These are phyloP conservation scores for Euleptes europaea DNA, from an alignment of 2,113 vertebrate species.

Conservation along the genomic window DNA sequence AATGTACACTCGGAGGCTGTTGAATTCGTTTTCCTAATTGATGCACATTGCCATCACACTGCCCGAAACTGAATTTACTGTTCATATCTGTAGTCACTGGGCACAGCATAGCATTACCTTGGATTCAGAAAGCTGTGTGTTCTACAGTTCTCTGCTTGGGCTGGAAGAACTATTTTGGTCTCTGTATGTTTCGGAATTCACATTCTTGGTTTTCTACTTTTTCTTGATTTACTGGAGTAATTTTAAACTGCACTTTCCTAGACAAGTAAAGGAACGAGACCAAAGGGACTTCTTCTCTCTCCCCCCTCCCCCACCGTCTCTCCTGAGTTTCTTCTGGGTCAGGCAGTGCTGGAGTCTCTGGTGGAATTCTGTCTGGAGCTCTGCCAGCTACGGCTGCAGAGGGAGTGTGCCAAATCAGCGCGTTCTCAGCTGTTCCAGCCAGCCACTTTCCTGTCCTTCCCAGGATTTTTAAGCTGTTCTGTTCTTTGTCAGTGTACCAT, in stretches of 20 bases:
- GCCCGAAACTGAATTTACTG: neutral
- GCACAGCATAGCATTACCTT: neutral
- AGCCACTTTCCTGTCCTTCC: slow-evolving; percentile 2
- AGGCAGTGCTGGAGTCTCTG: neutral
- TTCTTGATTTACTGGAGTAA: neutral
- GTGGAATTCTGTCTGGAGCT: slow-evolving; percentile 13
- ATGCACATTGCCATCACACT: neutral
- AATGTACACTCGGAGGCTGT: neutral
- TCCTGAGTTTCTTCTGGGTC: slow-evolving; percentile 21
- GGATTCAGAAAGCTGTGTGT: neutral
- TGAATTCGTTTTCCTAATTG: neutral
- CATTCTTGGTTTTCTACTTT: neutral
- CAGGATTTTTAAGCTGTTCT: neutral
- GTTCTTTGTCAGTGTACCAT: neutral
- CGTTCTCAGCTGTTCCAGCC: slow-evolving; percentile 26
- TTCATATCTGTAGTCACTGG: neutral
- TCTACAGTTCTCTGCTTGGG: neutral
- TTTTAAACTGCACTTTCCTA: neutral
- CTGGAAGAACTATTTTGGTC: neutral
- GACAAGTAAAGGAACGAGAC: neutral
- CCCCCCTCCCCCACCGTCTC: slow-evolving; percentile 2
- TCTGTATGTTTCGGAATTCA: neutral
- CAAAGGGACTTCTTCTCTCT: neutral
- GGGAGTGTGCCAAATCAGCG: slow-evolving; percentile 13
- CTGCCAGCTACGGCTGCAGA: slow-evolving; percentile 3